Evolutionary conservation across 1,140 invertebrate species (phyloP).

Genomic region (Drosophila mayri): DNA sequence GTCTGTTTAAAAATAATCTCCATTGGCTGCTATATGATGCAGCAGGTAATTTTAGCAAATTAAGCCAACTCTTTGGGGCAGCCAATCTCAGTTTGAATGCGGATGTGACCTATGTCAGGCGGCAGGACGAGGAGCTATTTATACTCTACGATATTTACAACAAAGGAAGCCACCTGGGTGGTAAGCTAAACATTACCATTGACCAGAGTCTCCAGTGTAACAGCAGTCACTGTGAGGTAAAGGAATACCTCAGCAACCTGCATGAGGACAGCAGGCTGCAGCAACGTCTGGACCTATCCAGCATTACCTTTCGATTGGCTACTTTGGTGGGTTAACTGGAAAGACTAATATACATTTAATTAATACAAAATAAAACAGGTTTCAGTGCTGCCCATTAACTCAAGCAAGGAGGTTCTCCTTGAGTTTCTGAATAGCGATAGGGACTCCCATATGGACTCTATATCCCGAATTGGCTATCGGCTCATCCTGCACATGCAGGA

Average conservation of each 20-base stretch:
- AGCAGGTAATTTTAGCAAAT: constrained; percentile 33
- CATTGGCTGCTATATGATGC: constrained; percentile 75
- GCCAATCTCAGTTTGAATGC: constrained; percentile 73
- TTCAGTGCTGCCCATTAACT: constrained; percentile 40
- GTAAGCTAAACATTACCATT: constrained; percentile 68
- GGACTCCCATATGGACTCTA: constrained; percentile 47
- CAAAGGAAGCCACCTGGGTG: constrained; percentile 71
- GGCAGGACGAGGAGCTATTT: constrained; percentile 20
- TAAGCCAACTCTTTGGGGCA: constrained; percentile 36
- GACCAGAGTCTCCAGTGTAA: constrained; percentile 69
- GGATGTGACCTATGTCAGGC: constrained; percentile 56
- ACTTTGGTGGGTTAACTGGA: constrained; percentile 50
- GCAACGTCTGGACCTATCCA: constrained; percentile 62
- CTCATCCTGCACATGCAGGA: constrained; percentile 56
- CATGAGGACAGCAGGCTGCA: constrained; percentile 50
- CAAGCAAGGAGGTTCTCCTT: constrained; percentile 26
- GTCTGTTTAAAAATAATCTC: constrained; percentile 55
- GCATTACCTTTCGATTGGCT: constrained; percentile 67
- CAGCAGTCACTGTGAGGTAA: constrained; percentile 32
- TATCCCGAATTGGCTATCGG: constrained; percentile 64
- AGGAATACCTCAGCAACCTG: constrained; percentile 60
- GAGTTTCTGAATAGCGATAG: constrained; percentile 53
- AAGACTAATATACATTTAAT: not conserved
- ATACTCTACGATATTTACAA: constrained; percentile 77
- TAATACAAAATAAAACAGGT: constrained; percentile 34